Evolutionary conservation across 2,888 invertebrate genomes (phyloP).

Genomic region (Liopterus haemorrhoidalis): DNA sequence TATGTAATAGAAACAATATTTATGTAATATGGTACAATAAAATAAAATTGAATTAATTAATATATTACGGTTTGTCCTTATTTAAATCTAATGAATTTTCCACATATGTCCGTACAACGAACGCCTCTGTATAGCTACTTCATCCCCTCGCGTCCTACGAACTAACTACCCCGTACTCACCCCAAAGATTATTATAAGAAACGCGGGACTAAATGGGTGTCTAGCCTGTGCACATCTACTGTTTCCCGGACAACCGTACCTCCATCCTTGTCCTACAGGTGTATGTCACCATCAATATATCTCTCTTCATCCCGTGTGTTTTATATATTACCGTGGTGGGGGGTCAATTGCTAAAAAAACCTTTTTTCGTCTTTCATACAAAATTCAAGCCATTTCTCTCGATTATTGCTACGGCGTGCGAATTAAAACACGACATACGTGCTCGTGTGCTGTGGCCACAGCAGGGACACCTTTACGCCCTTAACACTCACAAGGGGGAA

Average conservation of each 20-base stretch:
- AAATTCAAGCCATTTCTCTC: constrained; percentile 47
- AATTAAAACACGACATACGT: constrained; percentile 41
- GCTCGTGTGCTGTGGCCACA: neutral
- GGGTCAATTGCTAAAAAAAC: constrained; percentile 45
- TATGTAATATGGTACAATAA: too few species aligned
- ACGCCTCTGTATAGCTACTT: constrained; percentile 6
- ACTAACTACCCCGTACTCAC: constrained; percentile 38
- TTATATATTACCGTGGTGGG: constrained; percentile 43
- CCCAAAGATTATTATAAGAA: constrained; percentile 45
- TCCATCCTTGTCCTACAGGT: constrained; percentile 27
- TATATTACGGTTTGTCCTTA: too few species aligned
- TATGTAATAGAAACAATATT: too few species aligned
- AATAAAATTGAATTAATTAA: too few species aligned
- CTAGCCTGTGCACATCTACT: constrained; percentile 37
- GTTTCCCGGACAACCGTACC: constrained; percentile 23
- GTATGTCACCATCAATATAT: constrained; percentile 8
- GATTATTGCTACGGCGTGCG: constrained; percentile 43
- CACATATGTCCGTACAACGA: constrained; percentile 18
- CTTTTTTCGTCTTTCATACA: constrained; percentile 46
- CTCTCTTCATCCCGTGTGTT: constrained; percentile 36
- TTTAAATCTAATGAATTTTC: too few species aligned
- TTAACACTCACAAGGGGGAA: too few species aligned
- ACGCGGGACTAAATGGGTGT: constrained; percentile 45
- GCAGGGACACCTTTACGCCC: too few species aligned
- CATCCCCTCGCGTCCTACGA: constrained; percentile 34